phyloP scores from a whole-genome alignment of 2,113 vertebrate species.

The Acanthochromis polyacanthus region DNA sequence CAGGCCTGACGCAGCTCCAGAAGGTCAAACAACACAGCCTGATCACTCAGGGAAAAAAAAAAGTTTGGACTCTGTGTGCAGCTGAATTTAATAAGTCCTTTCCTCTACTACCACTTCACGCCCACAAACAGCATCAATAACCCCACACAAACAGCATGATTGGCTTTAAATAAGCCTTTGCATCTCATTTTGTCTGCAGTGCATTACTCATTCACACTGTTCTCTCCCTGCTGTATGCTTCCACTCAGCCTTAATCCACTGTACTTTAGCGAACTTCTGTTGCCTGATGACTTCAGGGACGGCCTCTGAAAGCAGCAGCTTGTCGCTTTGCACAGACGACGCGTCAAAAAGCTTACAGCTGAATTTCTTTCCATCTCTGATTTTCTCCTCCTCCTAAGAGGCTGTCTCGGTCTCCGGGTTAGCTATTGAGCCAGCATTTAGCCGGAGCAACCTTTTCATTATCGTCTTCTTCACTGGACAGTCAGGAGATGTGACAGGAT shows the following conservation, averaged over 20 bases:
- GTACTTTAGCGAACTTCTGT: slow-evolving; percentile 48
- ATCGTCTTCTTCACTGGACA: slow-evolving; percentile 24
- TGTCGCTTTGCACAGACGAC: slow-evolving; percentile 43
- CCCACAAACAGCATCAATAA: slow-evolving; percentile 30
- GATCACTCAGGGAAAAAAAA: not conserved
- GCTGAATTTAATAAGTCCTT: not conserved
- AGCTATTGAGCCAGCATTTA: slow-evolving; percentile 51
- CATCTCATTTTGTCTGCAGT: slow-evolving; percentile 29
- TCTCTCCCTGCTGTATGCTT: slow-evolving; percentile 16
- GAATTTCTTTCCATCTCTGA: slow-evolving; percentile 36
- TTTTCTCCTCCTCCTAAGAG: slow-evolving; percentile 22
- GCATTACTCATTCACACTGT: slow-evolving; percentile 28
- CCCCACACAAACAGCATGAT: slow-evolving; percentile 10
- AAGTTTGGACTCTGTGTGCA: not conserved
- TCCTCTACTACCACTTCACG: not conserved
- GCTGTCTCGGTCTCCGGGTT: slow-evolving; percentile 49
- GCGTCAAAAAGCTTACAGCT: slow-evolving; percentile 45
- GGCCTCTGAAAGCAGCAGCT: slow-evolving; percentile 41
- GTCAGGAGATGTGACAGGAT: slow-evolving; percentile 40
- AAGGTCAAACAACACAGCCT: not conserved
- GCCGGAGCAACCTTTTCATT: slow-evolving; percentile 27
- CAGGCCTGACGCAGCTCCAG: not conserved
- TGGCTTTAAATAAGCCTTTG: slow-evolving; percentile 37
- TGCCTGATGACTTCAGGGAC: slow-evolving; percentile 51
- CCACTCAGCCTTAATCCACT: slow-evolving; percentile 41